Evolutionary conservation across 2,113 vertebrate genomes (phyloP), one percentile per base, ranked within the genome.

Genomic region (Tautogolabrus adspersus): DNA sequence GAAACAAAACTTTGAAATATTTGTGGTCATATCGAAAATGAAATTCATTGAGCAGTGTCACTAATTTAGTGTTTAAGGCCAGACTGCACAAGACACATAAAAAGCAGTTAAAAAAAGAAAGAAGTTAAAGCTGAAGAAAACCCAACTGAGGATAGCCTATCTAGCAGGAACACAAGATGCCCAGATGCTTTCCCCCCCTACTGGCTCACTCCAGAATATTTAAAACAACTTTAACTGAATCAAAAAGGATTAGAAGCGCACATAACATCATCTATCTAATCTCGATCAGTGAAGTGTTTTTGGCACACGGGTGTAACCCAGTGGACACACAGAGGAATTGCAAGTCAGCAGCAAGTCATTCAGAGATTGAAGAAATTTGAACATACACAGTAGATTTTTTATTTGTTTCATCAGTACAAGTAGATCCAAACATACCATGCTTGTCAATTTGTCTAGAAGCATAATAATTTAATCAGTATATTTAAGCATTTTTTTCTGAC

Each of bases 281-380:
- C 26, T 26, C 26, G 40, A 10, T 77, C 18, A 61, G 26, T 44
- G 15, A 77, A 34, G 38, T 30, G 68, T 59, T 58, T 1, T 23
- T 67, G 70, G 78, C 46, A 70, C 74, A 75, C 82, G 22, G 75
- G 78, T 78, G 88, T 82, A 65, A 38, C 81, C 69, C 51, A 77
- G 75, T 87, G 87, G 85, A 77, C 56, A 86, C 15, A 79, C 8
- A 11, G 12, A 22, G 78, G 30, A 8, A 81, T 58, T 85, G 73
- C 87, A 86, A 67, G 46, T 26, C 0, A 5, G 59, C 9, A 0
- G 12, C 23, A 60, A 6, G 4, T 21, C 13, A 55, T 71, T 60
- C 34, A 8, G 72, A 59, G 81, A 73, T 34, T 1, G 15, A 65
- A 63, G 3, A 69, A 18, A 64, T 47, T 21, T 26, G 0, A 3